Percentiles rank a stretch among this genome's conserved stretches.
Evolutionary conservation across 1,140 invertebrate genomes (phyloP).

Genomic region (Diabrotica undecimpunctata): DNA sequence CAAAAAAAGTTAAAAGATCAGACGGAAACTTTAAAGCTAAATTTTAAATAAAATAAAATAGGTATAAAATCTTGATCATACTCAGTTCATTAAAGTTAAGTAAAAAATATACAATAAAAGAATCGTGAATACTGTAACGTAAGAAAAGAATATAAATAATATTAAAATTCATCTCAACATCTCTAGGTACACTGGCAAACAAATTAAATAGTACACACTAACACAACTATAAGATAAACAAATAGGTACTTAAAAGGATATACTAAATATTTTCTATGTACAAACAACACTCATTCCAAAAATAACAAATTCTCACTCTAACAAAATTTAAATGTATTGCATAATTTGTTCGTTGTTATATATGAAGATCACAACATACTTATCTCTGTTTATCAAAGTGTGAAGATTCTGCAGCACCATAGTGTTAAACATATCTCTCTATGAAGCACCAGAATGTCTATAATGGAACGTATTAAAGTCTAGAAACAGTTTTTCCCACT

Average conservation of each 20-base stretch:
- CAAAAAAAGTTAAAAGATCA: slow-evolving; percentile 27
- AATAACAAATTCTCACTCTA: slow-evolving; percentile 29
- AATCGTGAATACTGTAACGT: slow-evolving; percentile 36
- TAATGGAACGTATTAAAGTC: slow-evolving; percentile 43
- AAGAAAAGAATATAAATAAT: slow-evolving; percentile 33
- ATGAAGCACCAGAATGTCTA: slow-evolving; percentile 45
- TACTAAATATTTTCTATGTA: slow-evolving; percentile 35
- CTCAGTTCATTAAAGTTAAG: slow-evolving; percentile 23
- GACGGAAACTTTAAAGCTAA: slow-evolving; percentile 34
- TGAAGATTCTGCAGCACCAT: slow-evolving; percentile 46
- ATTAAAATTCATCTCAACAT: slow-evolving; percentile 32
- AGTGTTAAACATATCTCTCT: slow-evolving; percentile 35
- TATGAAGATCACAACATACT: slow-evolving; percentile 30
- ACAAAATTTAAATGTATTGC: slow-evolving; percentile 31
- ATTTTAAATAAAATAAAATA: slow-evolving; percentile 21
- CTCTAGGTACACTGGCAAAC: slow-evolving; percentile 37
- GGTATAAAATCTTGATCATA: slow-evolving; percentile 14
- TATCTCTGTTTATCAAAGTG: slow-evolving; percentile 11
- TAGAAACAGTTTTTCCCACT: slow-evolving; percentile 31
- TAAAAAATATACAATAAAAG: slow-evolving; percentile 17
- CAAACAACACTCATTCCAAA: slow-evolving; percentile 33
- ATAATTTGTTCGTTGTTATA: slow-evolving; percentile 37
- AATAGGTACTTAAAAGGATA: slow-evolving; percentile 41
- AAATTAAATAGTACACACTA: slow-evolving; percentile 33
- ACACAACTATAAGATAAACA: slow-evolving; percentile 29